These are phyloP conservation scores for Acleris sparsana DNA, from an alignment of 2,888 invertebrate species.

Conservation along the genomic window DNA sequence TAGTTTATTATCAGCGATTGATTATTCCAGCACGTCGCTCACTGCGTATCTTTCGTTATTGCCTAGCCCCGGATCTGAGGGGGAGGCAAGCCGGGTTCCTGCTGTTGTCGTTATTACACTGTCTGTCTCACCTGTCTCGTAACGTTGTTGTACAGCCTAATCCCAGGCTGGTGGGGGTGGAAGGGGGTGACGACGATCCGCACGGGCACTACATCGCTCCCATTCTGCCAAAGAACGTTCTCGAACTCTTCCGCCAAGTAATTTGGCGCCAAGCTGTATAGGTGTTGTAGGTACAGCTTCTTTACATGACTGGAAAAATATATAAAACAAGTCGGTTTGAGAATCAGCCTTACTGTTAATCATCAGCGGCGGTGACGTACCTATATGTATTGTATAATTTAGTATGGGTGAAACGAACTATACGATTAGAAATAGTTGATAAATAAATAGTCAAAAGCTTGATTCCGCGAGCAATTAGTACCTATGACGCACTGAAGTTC, in stretches of 20 bases:
- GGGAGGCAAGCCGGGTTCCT: too few species aligned
- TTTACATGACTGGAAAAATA: slow-evolving; percentile 85
- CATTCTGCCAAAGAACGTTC: slow-evolving; percentile 85
- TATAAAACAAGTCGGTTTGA: slow-evolving; percentile 32
- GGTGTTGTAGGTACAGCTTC: slow-evolving; percentile 90
- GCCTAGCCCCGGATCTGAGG: too few species aligned
- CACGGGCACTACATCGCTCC: slow-evolving; percentile 87
- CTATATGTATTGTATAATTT: too few species aligned
- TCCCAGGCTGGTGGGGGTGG: slow-evolving; percentile 86
- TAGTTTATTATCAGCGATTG: too few species aligned
- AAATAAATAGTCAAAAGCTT: too few species aligned
- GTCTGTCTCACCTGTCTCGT: slow-evolving; percentile 84
- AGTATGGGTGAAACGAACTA: too few species aligned
- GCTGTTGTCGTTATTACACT: neutral
- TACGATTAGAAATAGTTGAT: too few species aligned
- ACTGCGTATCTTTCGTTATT: too few species aligned
- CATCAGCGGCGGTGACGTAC: too few species aligned
- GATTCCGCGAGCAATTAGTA: too few species aligned
- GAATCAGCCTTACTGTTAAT: neutral
- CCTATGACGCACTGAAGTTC: too few species aligned
- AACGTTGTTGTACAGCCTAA: slow-evolving; percentile 85
- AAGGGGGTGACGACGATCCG: slow-evolving; percentile 85
- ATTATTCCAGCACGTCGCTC: too few species aligned
- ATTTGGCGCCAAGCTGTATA: slow-evolving; percentile 91
- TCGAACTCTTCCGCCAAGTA: slow-evolving; percentile 90